These are phyloP conservation scores for Rhimphoctona megacephalus DNA, from an alignment of 2,888 invertebrate species.

Conservation along the genomic window DNA sequence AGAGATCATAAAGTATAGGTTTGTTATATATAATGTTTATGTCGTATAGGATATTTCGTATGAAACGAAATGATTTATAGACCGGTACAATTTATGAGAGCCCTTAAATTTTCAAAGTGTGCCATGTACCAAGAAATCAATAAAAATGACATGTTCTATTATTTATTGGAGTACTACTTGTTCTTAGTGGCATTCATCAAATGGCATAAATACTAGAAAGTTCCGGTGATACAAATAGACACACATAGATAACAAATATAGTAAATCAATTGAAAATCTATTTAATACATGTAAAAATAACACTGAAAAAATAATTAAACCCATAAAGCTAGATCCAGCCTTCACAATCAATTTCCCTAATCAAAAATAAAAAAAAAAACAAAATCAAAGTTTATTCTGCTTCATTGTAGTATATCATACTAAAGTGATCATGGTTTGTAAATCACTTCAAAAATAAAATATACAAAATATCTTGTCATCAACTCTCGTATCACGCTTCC, in stretches of 20 bases:
- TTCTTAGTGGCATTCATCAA: constrained; percentile 7
- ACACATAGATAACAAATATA: not conserved
- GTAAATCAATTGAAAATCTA: not conserved
- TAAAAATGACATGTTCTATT: not conserved
- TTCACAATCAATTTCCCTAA: not conserved
- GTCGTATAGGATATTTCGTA: constrained; percentile 10
- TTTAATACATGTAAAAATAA: not conserved
- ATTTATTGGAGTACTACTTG: not conserved
- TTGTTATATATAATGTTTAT: constrained; percentile 27
- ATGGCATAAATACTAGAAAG: not conserved
- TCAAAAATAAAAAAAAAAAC: not conserved
- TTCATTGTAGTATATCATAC: too few relatives aligned
- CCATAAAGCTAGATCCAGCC: not conserved
- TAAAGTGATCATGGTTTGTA: not conserved
- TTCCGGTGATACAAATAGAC: not conserved
- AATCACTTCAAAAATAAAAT: constrained; percentile 1
- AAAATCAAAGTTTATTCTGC: not conserved
- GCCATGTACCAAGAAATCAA: not conserved
- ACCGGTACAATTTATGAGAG: constrained; percentile 13
- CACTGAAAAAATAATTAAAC: not conserved
- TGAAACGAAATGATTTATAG: constrained; percentile 13
- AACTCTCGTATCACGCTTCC: constrained; percentile 39
- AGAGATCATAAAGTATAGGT: constrained; percentile 37
- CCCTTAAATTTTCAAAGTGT: not conserved
- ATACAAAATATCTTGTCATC: constrained; percentile 37